Evolutionary conservation across 2,888 invertebrate species (phyloP).

Genomic region (Drosophila quasianomalipes): DNA sequence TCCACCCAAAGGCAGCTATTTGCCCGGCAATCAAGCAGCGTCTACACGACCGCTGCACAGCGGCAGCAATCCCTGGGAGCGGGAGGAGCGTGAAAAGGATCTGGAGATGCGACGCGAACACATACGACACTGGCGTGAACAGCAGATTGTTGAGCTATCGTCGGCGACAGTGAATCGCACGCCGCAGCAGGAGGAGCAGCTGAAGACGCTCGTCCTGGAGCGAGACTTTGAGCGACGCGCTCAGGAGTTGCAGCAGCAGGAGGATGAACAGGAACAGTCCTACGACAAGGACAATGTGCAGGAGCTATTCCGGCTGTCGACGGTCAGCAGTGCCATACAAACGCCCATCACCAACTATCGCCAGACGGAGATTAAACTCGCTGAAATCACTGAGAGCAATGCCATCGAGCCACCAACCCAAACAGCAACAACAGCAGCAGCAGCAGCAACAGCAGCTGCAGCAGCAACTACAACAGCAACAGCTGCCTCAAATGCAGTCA

Average conservation of each 20-base stretch:
- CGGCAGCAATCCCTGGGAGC: slow-evolving; percentile 94
- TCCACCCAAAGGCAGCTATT: slow-evolving; percentile 91
- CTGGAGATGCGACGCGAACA: slow-evolving; percentile 90
- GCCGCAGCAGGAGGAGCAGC: slow-evolving; percentile 93
- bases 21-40: slow-evolving; percentile 84
- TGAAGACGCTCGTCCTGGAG: slow-evolving; percentile 95
- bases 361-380: slow-evolving; percentile 84
- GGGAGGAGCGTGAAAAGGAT: slow-evolving; percentile 95
- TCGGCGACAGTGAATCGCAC: slow-evolving; percentile 89
- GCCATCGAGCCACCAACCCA: slow-evolving; percentile 51
- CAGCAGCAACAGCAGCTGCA: slow-evolving; percentile 13
- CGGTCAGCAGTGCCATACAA: slow-evolving; percentile 84
- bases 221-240: slow-evolving; percentile 97
- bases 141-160: slow-evolving; percentile 93
- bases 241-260: slow-evolving; percentile 90
- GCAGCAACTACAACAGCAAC: background rate
- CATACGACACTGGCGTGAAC: slow-evolving; percentile 92
- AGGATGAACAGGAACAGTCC: slow-evolving; percentile 87
- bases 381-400: slow-evolving; percentile 63
- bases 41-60: slow-evolving; percentile 60
- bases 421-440: slow-evolving; percentile 14
- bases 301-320: slow-evolving; percentile 86
- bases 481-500: background rate
- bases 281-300: slow-evolving; percentile 86
- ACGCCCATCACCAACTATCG: slow-evolving; percentile 85